Evolutionary conservation across 37 sponge, comb jelly and placozoan genomes (phyloP).

Genomic region (Mnemiopsis leidyi): DNA sequence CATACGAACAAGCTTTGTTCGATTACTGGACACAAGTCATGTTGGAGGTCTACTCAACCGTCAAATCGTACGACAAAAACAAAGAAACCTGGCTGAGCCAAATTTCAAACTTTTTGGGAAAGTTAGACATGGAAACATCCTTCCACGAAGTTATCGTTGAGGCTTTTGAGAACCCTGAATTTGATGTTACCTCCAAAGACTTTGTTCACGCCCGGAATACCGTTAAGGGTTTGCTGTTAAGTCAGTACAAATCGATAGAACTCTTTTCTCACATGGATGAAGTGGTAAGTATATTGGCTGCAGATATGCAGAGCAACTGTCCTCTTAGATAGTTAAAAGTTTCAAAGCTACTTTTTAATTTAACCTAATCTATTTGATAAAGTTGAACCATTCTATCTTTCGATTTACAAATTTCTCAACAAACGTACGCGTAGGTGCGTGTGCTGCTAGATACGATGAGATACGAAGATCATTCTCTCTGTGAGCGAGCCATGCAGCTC

Average conservation of each 20-base stretch:
- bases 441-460: conserved; percentile 1
- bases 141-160: neutral
- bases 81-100: neutral
- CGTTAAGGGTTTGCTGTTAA: neutral
- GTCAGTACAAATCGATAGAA: neutral
- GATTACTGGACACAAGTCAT: neutral
- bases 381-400: too few relatives aligned
- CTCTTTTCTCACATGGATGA: neutral
- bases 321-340: too few relatives aligned
- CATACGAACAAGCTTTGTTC: neutral
- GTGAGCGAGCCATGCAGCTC: neutral
- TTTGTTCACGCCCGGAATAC: neutral
- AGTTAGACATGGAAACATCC: neutral
- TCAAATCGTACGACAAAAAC: neutral
- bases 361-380: too few relatives aligned
- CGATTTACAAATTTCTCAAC: neutral
- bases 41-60: neutral
- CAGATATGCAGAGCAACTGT: too few relatives aligned
- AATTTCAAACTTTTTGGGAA: neutral
- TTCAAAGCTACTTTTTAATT: too few relatives aligned
- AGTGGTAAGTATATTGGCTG: neutral
- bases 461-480: neutral
- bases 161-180: neutral
- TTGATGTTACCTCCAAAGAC: neutral
- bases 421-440: neutral